Evolutionary conservation across 2,113 vertebrate genomes (phyloP).

Genomic region (Corvus cornix): DNA sequence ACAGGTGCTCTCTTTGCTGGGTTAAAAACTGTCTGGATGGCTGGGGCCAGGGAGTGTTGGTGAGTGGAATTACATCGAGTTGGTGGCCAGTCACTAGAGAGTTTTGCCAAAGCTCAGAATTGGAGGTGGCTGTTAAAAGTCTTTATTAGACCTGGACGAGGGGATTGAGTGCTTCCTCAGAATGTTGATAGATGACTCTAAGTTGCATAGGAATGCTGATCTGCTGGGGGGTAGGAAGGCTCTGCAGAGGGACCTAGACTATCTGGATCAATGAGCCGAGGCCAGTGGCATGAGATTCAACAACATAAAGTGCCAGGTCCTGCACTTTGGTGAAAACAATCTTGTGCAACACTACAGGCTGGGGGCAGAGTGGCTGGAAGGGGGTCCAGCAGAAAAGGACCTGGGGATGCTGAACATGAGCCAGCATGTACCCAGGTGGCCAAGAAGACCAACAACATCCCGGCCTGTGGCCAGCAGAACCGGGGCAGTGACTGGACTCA

Average conservation of each 20-base stretch:
- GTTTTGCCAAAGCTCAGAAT: neutral
- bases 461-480: neutral
- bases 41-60: neutral
- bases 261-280: neutral
- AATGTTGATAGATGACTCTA: neutral
- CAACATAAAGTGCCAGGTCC: neutral
- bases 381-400: neutral
- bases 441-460: neutral
- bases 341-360: neutral
- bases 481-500: too few relatives aligned
- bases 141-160: neutral
- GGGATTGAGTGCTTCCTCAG: rapidly evolving
- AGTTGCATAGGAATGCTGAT: neutral
- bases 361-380: neutral
- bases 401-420: neutral
- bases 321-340: neutral
- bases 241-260: neutral
- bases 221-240: neutral
- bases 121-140: neutral
- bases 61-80: neutral
- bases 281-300: neutral
- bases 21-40: neutral
- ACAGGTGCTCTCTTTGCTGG: neutral
- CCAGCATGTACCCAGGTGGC: rapidly evolving
- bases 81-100: neutral